Conservation (phyloP, 2,113 vertebrate species). For the Zosterops pallidus region DNA sequence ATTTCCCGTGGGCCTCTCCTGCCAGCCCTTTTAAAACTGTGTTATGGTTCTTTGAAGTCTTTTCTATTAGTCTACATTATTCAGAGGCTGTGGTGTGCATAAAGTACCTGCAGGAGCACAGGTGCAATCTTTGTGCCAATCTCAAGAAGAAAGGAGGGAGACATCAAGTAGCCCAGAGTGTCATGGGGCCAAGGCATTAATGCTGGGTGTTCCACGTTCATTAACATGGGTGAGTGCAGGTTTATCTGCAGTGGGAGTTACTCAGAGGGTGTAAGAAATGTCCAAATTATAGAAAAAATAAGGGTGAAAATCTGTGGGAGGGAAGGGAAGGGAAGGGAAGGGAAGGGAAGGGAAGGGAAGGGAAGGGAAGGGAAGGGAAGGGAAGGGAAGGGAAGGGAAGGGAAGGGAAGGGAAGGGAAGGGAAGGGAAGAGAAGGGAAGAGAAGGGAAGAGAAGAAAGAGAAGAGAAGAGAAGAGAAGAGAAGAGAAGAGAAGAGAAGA, state of each 20-base stretch:
- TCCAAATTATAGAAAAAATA: not conserved
- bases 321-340: too few relatives aligned
- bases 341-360: not conserved
- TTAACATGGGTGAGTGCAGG: not conserved
- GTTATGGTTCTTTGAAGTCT: slow-evolving; percentile 60
- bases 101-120: slow-evolving; percentile 44
- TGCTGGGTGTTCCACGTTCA: not conserved
- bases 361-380: too few relatives aligned
- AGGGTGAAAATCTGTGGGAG: not conserved
- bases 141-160: slow-evolving; percentile 42
- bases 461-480: not conserved
- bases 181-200: not conserved
- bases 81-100: slow-evolving; percentile 57
- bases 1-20: slow-evolving; percentile 38
- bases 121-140: slow-evolving; percentile 58
- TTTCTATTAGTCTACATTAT: slow-evolving; percentile 51
- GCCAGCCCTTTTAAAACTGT: slow-evolving; percentile 28
- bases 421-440: not conserved
- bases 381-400: not conserved
- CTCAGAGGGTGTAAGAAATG: not conserved
- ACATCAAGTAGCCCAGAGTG: slow-evolving; percentile 32
- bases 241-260: not conserved
- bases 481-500: not conserved
- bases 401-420: not conserved
- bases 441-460: too few relatives aligned